Conservation (phyloP, 2,888 invertebrate species). For the Xestia c-nigrum region DNA sequence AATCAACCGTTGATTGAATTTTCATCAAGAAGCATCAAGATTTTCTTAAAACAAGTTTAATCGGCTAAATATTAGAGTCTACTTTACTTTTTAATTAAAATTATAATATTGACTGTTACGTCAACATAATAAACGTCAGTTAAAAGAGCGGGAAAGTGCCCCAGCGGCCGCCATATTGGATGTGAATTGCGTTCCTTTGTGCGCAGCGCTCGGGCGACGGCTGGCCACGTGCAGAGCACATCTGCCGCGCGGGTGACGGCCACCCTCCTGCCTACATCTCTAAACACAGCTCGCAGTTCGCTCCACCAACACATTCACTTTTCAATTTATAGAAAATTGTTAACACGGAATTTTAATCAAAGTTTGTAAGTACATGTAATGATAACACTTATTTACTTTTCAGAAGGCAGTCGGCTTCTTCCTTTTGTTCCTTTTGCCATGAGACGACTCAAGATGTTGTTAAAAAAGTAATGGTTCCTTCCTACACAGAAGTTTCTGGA, state of each 20-base stretch:
- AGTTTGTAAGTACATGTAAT: conserved; percentile 13
- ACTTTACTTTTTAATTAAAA: conserved; percentile 64
- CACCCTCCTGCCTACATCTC: conserved; percentile 76
- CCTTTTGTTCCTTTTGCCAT: conserved; percentile 45
- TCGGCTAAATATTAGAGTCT: conserved; percentile 31
- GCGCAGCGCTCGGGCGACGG: conserved; percentile 77
- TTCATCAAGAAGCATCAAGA: conserved; percentile 14
- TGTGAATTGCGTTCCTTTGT: conserved; percentile 85
- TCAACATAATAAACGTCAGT: conserved; percentile 69
- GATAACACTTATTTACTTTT: conserved; percentile 1
- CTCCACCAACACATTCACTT: conserved; percentile 46
- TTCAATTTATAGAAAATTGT: conserved; percentile 40
- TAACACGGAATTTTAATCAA: conserved; percentile 4
- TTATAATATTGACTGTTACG: conserved; percentile 66
- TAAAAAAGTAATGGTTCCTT: conserved; percentile 8
- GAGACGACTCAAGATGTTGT: conserved; percentile 8
- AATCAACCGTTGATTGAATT: conserved; percentile 1
- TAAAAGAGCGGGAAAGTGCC: conserved; percentile 87
- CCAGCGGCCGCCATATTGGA: conserved; percentile 83
- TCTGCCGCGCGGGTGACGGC: conserved; percentile 79
- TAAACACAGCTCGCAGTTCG: conserved; percentile 56
- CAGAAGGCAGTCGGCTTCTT: neutral
- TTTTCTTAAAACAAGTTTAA: conserved; percentile 34
- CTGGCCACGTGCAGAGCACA: conserved; percentile 83
- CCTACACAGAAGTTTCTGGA: neutral